These are phyloP conservation scores for Pelosia muscerda DNA, from an alignment of 2,888 invertebrate species.

Conservation along the genomic window DNA sequence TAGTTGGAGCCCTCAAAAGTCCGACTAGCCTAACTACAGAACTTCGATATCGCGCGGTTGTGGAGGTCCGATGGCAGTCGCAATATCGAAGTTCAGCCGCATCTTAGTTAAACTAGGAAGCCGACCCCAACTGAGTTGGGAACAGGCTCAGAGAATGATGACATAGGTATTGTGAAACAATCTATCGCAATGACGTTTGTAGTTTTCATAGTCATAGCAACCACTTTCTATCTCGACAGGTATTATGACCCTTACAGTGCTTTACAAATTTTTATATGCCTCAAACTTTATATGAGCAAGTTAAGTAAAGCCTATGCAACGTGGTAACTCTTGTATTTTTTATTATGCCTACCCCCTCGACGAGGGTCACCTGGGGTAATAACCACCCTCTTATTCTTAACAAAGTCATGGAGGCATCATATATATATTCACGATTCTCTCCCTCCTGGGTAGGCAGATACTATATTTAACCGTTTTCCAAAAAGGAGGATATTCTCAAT, in stretches of 20 bases:
- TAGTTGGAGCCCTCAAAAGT: no score
- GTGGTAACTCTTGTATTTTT: conserved; percentile 38
- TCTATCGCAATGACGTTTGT: no score
- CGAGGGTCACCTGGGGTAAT: conserved; percentile 6
- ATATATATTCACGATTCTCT: background rate
- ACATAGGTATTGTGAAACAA: no score
- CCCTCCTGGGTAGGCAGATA: background rate
- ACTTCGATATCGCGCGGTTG: no score
- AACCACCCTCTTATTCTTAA: background rate
- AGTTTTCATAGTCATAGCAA: conserved; percentile 1
- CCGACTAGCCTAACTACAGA: no score
- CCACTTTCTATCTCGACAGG: background rate
- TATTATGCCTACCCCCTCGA: conserved; percentile 20
- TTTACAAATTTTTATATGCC: background rate
- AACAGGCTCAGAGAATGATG: no score
- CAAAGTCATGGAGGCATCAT: background rate
- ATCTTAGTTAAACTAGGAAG: no score
- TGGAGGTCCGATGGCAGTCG: no score
- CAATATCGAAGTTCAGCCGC: no score
- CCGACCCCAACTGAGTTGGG: no score
- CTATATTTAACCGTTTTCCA: no score
- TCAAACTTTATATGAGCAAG: conserved; percentile 15
- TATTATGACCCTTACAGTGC: background rate
- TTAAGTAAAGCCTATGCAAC: conserved; percentile 30
- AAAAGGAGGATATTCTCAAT: no score